These are phyloP conservation scores for Lasiurus cinereus DNA, from an alignment of 2,113 vertebrate genomes.

Conservation along the genomic window DNA sequence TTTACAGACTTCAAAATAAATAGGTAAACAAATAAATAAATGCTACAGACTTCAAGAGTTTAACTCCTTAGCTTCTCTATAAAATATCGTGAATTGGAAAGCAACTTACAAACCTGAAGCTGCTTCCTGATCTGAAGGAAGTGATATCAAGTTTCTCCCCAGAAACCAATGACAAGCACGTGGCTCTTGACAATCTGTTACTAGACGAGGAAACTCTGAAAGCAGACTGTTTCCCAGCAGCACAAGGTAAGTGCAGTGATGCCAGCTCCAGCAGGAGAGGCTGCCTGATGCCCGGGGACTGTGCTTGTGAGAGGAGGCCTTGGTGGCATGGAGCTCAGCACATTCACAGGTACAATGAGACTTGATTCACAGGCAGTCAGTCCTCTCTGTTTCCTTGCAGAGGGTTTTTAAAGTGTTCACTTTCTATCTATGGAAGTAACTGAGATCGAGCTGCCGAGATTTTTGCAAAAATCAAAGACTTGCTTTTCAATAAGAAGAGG, in stretches of 20 bases:
- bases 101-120: not conserved
- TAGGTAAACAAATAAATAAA: not conserved
- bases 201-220: not conserved
- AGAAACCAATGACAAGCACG: not conserved
- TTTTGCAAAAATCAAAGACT: not conserved
- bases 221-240: not conserved
- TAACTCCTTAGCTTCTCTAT: not conserved
- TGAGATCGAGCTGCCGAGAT: not conserved
- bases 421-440: slow-evolving; percentile 36
- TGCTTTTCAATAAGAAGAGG: not conserved
- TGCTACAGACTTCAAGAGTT: not conserved
- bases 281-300: not conserved
- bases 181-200: not conserved
- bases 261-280: not conserved
- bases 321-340: not conserved
- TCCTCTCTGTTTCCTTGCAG: not conserved
- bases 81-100: not conserved
- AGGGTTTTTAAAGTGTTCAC: not conserved
- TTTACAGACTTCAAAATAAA: not conserved
- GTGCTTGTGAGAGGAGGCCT: not conserved
- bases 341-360: not conserved
- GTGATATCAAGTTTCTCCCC: not conserved
- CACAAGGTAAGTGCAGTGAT: not conserved
- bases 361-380: not conserved
- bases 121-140: not conserved